A percentile compares a stretch with the other conserved stretches of the same genome.
Conservation (phyloP, 2,888 invertebrate genomes). For the Abrostola tripartita region DNA sequence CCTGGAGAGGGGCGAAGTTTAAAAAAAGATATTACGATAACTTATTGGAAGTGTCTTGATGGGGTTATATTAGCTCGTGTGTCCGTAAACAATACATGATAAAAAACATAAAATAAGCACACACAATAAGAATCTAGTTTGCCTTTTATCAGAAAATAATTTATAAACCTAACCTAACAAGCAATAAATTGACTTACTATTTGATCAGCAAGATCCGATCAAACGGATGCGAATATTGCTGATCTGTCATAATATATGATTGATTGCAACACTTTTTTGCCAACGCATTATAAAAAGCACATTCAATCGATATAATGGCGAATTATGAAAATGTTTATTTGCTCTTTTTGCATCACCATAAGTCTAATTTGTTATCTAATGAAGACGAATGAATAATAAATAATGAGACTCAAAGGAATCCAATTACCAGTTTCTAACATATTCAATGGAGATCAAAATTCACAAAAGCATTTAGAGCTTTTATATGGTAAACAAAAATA, state of each 20-base stretch:
- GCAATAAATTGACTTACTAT: background rate
- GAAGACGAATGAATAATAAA: slow-evolving; percentile 6
- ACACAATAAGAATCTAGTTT: background rate
- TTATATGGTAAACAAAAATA: slow-evolving; percentile 12
- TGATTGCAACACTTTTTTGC: background rate
- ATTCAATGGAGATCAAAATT: slow-evolving; percentile 1
- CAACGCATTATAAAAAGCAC: background rate
- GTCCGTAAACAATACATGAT: too few relatives aligned
- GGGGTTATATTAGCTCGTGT: too few relatives aligned
- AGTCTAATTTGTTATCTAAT: slow-evolving; percentile 13
- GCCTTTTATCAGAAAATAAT: background rate
- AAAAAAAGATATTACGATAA: too few relatives aligned
- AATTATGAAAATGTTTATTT: slow-evolving; percentile 2
- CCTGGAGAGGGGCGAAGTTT: too few relatives aligned
- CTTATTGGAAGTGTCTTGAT: too few relatives aligned
- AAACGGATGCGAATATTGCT: slow-evolving; percentile 2
- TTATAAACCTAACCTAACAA: background rate
- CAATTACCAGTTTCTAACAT: slow-evolving; percentile 12
- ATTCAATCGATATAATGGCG: background rate
- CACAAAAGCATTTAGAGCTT: slow-evolving; percentile 6
- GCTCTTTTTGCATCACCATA: slow-evolving; percentile 1
- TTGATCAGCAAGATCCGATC: background rate
- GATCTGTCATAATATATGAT: slow-evolving; percentile 3
- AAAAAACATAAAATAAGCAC: too few relatives aligned
- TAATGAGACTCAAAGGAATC: slow-evolving; percentile 10